These are phyloP conservation scores for Conger conger DNA, from an alignment of 2,113 vertebrate genomes.

Conservation along the genomic window DNA sequence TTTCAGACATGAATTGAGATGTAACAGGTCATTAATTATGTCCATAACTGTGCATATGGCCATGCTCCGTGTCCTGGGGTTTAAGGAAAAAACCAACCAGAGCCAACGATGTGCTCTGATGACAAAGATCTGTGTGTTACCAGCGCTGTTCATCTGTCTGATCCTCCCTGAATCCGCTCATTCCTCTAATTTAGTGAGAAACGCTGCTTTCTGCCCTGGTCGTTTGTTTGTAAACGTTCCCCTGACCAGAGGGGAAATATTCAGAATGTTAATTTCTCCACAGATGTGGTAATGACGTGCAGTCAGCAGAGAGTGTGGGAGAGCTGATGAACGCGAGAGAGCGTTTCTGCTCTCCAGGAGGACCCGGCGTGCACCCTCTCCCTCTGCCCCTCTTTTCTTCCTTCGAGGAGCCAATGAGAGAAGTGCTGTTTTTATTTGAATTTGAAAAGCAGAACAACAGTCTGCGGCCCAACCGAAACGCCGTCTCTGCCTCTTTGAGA, in stretches of 20 bases:
- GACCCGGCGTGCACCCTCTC: not conserved
- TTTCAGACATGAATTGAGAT: no score
- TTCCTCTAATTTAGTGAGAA: not conserved
- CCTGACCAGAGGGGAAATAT: not conserved
- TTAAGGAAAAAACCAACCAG: not conserved
- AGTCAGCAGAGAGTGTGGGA: not conserved
- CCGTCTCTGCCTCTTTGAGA: not conserved
- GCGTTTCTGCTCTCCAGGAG: not conserved
- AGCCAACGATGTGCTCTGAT: not conserved
- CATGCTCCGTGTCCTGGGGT: not conserved
- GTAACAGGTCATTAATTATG: not conserved
- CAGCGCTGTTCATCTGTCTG: not conserved
- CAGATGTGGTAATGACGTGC: not conserved
- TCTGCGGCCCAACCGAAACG: not conserved
- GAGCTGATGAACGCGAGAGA: not conserved
- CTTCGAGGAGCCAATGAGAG: not conserved
- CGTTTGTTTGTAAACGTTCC: not conserved
- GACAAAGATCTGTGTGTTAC: not conserved
- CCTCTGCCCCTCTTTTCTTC: not conserved
- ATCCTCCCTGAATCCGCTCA: not conserved
- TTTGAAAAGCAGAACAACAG: constrained; percentile 14
- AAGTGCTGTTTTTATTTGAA: constrained; percentile 9
- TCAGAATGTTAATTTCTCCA: not conserved
- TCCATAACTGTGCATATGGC: not conserved
- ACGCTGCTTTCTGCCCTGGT: not conserved